A percentile compares a stretch with the other conserved stretches of the same genome.
These are phyloP conservation scores for Oreochromis mossambicus DNA, from an alignment of 2,797 vertebrate genomes.

Conservation along the genomic window DNA sequence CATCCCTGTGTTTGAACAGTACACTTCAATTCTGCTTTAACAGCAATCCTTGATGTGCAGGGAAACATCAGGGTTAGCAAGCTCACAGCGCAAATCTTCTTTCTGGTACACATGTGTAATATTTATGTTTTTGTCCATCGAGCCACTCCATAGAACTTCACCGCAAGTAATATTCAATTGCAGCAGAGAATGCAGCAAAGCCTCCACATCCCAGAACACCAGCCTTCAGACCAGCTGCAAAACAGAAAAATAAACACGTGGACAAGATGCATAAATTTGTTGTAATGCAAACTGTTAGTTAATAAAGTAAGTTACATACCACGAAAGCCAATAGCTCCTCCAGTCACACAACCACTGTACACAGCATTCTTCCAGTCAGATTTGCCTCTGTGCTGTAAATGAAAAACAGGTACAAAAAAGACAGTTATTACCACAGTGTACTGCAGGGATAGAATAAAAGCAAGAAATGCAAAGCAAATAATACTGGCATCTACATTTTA, in stretches of 20 bases:
- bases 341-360: constrained; percentile 93
- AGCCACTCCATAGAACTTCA: too few relatives aligned
- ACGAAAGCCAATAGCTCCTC: constrained; percentile 92
- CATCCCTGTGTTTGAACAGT: too few relatives aligned
- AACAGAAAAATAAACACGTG: neutral
- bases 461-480: neutral
- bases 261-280: neutral
- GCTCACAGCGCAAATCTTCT: too few relatives aligned
- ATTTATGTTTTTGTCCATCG: too few relatives aligned
- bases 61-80: too few relatives aligned
- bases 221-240: constrained; percentile 89
- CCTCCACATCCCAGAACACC: constrained; percentile 93
- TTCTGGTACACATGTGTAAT: too few relatives aligned
- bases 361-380: constrained; percentile 98
- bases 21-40: too few relatives aligned
- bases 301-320: constrained; percentile 71
- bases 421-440: neutral
- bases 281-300: neutral
- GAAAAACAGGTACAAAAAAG: neutral
- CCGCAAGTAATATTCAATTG: too few relatives aligned
- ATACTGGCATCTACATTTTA: neutral
- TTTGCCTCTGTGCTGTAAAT: constrained; percentile 86
- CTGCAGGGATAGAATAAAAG: neutral
- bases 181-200: constrained; percentile 95
- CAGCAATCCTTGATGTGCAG: too few relatives aligned